Evolutionary conservation across 2,797 vertebrate genomes (phyloP), one percentile per base, ranked within the genome.

Genomic region (Phrynocephalus guinanensis): DNA sequence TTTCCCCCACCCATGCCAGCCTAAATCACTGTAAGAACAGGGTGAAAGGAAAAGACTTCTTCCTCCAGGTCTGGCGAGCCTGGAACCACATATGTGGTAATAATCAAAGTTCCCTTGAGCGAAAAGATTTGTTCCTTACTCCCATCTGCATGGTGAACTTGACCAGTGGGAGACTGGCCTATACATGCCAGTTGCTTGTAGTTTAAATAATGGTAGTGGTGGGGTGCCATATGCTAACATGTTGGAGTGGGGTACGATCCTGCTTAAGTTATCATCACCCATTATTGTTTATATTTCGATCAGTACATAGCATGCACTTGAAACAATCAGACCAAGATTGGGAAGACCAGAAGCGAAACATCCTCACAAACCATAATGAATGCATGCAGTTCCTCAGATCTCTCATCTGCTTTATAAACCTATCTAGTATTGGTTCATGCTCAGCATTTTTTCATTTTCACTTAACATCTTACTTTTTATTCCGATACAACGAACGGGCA

Each of bases 1-100:
- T 82, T 91, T 90, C 88, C 88, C 67, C 84, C 70, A 44, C 38
- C 38, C 38, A 44, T 38, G 76, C 89, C 95, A 94, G 71, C 30
- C 56, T 92, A n/a, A 88, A 86, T 91, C 90, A 93, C 83, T 92
- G 92, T 95, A 93, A 95, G 92, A 93, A 66, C 87, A 92, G 72
- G 85, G 93, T 75, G 91, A 89, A 71, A 33, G 20, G 0, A 71
- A n/a, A 22, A 16, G 3, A 79, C 44, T n/a, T 67, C 60, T 44
- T n/a, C 44, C 48, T 63, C 0, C 0, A 15, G 33, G 10, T 60
- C 2, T 16, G 33, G 48, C 7, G 18, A 84, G 72, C 7, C 3
- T 7, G 6, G n/a, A 13, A 38, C 20, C 50, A 68, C 22, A 76
- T 44, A 87, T 77, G 48, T 11, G 63, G 72, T 38, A 63, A 77